These are phyloP conservation scores for Neodiprion virginianus DNA, from an alignment of 1,140 invertebrate species.

Conservation along the genomic window DNA sequence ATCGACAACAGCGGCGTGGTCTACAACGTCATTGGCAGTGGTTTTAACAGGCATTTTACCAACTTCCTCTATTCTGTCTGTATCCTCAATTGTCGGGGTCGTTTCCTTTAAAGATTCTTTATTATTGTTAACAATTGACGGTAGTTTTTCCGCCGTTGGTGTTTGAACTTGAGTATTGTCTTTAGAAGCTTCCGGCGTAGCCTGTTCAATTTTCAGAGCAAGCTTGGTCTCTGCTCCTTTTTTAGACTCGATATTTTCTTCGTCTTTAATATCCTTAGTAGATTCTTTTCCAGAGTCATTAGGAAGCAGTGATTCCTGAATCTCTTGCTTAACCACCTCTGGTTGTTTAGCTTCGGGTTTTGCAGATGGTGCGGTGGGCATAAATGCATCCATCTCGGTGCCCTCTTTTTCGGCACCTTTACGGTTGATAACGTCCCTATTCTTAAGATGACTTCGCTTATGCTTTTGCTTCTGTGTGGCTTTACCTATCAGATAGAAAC, in stretches of 20 bases:
- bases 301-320: constrained; percentile 28
- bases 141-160: constrained; percentile 12
- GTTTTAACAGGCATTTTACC: constrained; percentile 32
- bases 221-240: constrained; percentile 39
- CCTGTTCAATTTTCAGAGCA: constrained; percentile 24
- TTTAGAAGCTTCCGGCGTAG: constrained; percentile 26
- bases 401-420: constrained; percentile 62
- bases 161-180: constrained; percentile 24
- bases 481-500: constrained; percentile 46
- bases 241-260: constrained; percentile 46
- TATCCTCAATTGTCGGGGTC: constrained; percentile 38
- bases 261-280: constrained; percentile 44
- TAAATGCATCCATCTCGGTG: constrained; percentile 63
- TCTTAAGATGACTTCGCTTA: constrained; percentile 52
- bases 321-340: constrained; percentile 26
- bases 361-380: constrained; percentile 39
- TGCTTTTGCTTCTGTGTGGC: constrained; percentile 54
- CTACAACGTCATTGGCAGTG: constrained; percentile 49
- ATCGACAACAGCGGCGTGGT: constrained; percentile 40
- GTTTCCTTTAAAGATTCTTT: constrained; percentile 35
- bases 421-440: constrained; percentile 52
- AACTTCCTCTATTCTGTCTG: constrained; percentile 25
- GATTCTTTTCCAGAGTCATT: constrained; percentile 38
- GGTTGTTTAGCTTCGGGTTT: constrained; percentile 36
- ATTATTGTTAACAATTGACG: constrained; percentile 20